Conservation (phyloP, 2,888 invertebrate species). For the Osmoderma eremita region DNA sequence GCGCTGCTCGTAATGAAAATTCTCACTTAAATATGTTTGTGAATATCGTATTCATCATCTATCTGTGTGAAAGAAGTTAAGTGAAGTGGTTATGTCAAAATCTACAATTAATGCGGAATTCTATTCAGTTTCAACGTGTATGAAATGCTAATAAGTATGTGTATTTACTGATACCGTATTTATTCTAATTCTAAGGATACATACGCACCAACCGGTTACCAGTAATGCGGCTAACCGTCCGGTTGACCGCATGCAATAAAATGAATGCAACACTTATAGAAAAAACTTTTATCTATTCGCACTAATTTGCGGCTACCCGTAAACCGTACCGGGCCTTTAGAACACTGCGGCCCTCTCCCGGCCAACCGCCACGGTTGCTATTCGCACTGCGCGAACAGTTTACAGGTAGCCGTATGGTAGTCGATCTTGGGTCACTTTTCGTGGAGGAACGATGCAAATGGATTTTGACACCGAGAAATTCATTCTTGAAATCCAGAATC, state of each 20-base stretch:
- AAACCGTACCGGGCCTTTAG: background rate
- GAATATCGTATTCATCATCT: too few relatives aligned
- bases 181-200: background rate
- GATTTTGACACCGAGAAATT: background rate
- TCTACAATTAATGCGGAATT: too few relatives aligned
- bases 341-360: background rate
- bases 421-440: background rate
- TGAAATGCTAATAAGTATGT: too few relatives aligned
- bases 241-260: constrained; percentile 6
- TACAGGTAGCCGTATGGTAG: background rate
- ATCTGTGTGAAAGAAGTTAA: too few relatives aligned
- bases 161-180: too few relatives aligned
- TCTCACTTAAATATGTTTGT: background rate
- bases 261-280: background rate
- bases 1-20: background rate
- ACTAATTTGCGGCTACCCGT: background rate
- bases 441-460: background rate
- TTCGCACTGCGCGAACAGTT: background rate
- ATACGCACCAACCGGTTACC: background rate
- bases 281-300: background rate
- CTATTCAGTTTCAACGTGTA: too few relatives aligned
- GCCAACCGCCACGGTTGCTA: constrained; percentile 5
- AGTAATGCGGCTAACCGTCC: background rate
- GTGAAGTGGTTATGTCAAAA: too few relatives aligned
- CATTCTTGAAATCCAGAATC: constrained; percentile 2